Evolutionary conservation across 2,113 vertebrate genomes (phyloP).

Genomic region (Crocuta crocuta): DNA sequence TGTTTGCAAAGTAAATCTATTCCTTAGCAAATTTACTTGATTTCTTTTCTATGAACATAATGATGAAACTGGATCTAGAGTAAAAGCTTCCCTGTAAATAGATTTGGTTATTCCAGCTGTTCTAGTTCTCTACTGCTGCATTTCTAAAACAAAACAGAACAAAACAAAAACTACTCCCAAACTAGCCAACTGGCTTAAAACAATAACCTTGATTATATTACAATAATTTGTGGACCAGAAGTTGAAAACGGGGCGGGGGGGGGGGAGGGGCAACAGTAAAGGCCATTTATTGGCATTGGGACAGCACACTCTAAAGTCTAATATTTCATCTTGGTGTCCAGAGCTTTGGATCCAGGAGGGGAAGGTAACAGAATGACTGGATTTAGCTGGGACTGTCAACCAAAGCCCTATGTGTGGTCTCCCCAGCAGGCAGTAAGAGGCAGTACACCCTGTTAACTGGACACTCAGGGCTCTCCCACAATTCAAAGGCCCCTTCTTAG

Average conservation of each 20-base stretch:
- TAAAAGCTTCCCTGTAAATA: not conserved
- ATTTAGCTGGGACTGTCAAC: not conserved
- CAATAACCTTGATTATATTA: not conserved
- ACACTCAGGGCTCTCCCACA: not conserved
- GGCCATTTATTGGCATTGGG: not conserved
- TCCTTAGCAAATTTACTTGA: not conserved
- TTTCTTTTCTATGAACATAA: not conserved
- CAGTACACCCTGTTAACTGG: not conserved
- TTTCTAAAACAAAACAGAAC: not conserved
- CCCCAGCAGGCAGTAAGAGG: not conserved
- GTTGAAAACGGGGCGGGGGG: not conserved
- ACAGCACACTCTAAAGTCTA: not conserved
- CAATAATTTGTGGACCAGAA: not conserved
- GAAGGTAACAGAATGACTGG: not conserved
- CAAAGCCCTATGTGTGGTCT: fast-evolving
- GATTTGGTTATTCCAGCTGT: not conserved
- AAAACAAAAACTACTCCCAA: not conserved
- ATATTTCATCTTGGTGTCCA: not conserved
- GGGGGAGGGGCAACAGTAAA: not conserved
- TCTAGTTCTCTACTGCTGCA: not conserved
- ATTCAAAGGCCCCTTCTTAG: not conserved
- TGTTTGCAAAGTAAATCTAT: slow-evolving; percentile 53
- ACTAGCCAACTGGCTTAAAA: not conserved
- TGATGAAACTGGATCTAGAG: not conserved
- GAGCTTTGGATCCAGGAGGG: not conserved